A percentile compares a stretch with the other conserved stretches of the same genome.
These are phyloP conservation scores for Anguilla anguilla DNA, from an alignment of 2,797 vertebrate species.

Conservation along the genomic window DNA sequence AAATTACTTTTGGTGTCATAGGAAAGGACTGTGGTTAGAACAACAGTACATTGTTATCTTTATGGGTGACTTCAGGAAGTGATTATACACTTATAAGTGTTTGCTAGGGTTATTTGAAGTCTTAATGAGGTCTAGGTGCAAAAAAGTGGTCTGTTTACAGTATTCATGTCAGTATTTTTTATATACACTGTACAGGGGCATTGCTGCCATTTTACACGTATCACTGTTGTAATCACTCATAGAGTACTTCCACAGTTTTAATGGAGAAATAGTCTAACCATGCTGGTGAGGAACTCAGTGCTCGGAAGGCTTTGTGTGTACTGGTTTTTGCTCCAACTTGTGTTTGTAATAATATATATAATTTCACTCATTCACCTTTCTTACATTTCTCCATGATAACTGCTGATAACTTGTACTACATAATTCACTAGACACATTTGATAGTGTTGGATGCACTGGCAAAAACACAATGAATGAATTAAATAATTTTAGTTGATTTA, in stretches of 20 bases:
- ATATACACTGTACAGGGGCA: constrained; percentile 34
- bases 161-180: constrained; percentile 61
- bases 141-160: constrained; percentile 57
- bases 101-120: constrained; percentile 43
- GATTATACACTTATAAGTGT: constrained; percentile 37
- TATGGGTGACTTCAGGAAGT: constrained; percentile 57
- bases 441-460: neutral
- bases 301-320: neutral
- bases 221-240: constrained; percentile 47
- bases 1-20: neutral
- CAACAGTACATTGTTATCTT: constrained; percentile 43
- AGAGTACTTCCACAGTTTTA: constrained; percentile 40
- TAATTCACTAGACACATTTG: neutral
- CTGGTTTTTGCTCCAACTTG: neutral
- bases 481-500: neutral
- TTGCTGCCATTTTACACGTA: constrained; percentile 57
- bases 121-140: constrained; percentile 41
- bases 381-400: constrained; percentile 43
- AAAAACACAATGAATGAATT: neutral
- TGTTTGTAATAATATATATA: constrained; percentile 40
- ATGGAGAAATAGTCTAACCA: constrained; percentile 24
- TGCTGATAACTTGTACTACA: neutral
- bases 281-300: neutral
- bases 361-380: neutral
- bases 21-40: constrained; percentile 51